Base-by-base conservation (phyloP, 2,888 invertebrate species). In the Limnephilus marmoratus region DNA sequence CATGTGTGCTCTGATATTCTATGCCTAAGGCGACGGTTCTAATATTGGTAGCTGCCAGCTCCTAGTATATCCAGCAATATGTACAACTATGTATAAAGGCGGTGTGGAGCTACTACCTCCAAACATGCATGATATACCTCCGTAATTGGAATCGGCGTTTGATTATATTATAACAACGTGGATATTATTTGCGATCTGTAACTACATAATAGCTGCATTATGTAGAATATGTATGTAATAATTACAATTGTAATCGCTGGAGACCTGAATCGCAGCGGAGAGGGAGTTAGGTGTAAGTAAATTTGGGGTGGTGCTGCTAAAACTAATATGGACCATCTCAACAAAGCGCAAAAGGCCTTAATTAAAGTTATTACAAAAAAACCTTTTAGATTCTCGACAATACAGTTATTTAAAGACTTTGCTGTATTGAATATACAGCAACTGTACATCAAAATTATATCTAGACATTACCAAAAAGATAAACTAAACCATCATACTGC, bases 81-180 rank as follows among this genome's bases (percentile, higher is more conserved):
- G 4, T 49, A 49, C 4, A 15, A 12, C 15, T 18, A 31, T 2
- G n/a, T 31, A 34, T 82, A 49, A n/a, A 7, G 15, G 49, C n/a
- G 45, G 41, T 83, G 9, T 34, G 37, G 37, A 37, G 29, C 49
- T 3, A 45, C 49, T 3, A 45, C 12, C 86, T 29, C 29, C 41
- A 86, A 45, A 15, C 34, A 49, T 45, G 86, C 86, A 24, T 45
- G 86, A 86, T 18, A 41, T 85, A 45, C 86, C 45, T 86, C 49
- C n/a, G 11, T 87, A 87, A 87, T 87, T 87, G 87, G 68, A 68
- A 87, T 87, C 87, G 31, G 34, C 34, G 53, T 87, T 87, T 53
- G 68, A 68, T 87, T 7, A 4, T 37, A 4, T 37, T 3, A 68
- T 87, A 24, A 31, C 53, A 53, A 13, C 15, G 87, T 53, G 24